A percentile compares a stretch with the other conserved stretches of the same genome.
These are phyloP conservation scores for Drosophila neocordata DNA, from an alignment of 1,140 invertebrate species.

Conservation along the genomic window DNA sequence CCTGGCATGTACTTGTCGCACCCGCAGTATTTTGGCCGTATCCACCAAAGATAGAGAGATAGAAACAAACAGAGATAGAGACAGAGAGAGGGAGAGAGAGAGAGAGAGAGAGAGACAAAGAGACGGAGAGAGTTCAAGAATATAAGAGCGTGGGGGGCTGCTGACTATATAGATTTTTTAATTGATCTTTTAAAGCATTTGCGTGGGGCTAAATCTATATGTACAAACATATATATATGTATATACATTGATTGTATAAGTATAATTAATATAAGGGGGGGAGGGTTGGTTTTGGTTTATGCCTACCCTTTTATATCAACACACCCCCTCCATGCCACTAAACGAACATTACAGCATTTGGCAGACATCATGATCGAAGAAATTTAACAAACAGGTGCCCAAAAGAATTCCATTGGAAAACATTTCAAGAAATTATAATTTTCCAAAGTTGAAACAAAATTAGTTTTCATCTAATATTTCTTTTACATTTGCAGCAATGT, in stretches of 20 bases:
- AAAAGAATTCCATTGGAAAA: conserved; percentile 31
- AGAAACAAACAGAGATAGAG: background rate
- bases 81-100: background rate
- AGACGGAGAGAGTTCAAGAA: background rate
- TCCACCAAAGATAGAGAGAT: background rate
- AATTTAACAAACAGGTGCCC: conserved; percentile 35
- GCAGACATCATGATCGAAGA: conserved; percentile 35
- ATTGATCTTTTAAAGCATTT: conserved; percentile 42
- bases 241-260: conserved; percentile 12
- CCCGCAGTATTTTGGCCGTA: conserved; percentile 25
- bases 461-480: too few species aligned
- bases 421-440: too few species aligned
- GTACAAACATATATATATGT: conserved; percentile 20
- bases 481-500: too few species aligned
- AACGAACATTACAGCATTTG: conserved; percentile 35
- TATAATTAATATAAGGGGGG: background rate
- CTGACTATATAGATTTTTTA: conserved; percentile 31
- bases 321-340: background rate
- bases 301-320: background rate
- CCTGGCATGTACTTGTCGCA: conserved; percentile 38
- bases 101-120: background rate
- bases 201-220: conserved; percentile 42
- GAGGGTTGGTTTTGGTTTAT: background rate
- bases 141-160: conserved; percentile 3
- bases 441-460: too few species aligned